Base-by-base conservation (phyloP, 2,113 vertebrate species). In the Hucho hucho region DNA sequence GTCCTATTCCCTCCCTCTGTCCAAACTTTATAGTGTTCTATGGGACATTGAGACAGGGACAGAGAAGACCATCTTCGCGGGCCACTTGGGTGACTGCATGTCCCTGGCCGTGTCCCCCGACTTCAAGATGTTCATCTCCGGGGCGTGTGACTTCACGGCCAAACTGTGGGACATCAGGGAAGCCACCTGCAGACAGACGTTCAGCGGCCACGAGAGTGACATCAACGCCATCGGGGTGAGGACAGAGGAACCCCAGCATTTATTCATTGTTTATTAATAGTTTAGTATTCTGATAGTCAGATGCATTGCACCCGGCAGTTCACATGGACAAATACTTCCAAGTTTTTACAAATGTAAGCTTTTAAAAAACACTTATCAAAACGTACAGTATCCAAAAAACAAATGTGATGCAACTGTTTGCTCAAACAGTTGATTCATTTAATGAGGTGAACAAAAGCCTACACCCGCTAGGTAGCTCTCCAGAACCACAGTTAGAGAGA, bases 41-140 rank as follows among this genome's bases (percentile, higher is more conserved):
- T 99, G 98, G 98, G 98, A 99, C 90, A 97, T 99, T 2, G 98
- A 99, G 91, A 99, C 98, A 0, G 97, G 97, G 26, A 94, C 95
- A 82, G 94, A 96, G 89, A 99, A 99, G 93, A 97, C 94, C 0
- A 83, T 95, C 47, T 99, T 96, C 74, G 49, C 93, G 5, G 98
- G 98, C 56, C 98, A 99, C 85, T 95, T 96, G 0, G 97, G 97
- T 29, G 98, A 99, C 91, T 98, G 97, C 81, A 99, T 99, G 98
- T 98, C 96, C 68, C 87, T 99, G 87, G 96, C 92, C 0, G 94
- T 99, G 77, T 95, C 97, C 61, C 98, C 97, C 9, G 97, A 99
- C 91, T 97, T 95, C 83, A 96, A 96, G 20, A 93, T 95, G 49
- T 99, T 99, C 87, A 92, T 98, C 85, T 98, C 98, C 12, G 98